These are phyloP conservation scores for Globicephala melas DNA, from an alignment of 2,113 vertebrate genomes.

Conservation along the genomic window DNA sequence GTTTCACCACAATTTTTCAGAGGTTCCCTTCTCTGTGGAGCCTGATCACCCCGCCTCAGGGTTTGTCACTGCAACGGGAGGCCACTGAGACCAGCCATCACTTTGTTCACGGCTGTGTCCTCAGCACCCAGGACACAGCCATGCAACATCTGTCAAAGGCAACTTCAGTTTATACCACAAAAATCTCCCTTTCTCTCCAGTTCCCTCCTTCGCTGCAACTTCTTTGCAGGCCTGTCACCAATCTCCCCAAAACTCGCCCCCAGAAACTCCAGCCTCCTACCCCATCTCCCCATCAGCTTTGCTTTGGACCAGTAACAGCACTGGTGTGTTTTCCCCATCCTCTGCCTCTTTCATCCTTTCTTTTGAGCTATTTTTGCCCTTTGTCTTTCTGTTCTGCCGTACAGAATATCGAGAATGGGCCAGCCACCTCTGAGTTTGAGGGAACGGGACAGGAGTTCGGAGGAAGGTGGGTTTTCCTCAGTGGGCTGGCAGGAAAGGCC, in stretches of 20 bases:
- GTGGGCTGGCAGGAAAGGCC: neutral
- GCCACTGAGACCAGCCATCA: neutral
- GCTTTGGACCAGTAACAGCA: neutral
- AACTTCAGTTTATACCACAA: neutral
- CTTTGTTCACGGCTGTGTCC: neutral
- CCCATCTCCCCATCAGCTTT: neutral
- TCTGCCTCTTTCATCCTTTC: neutral
- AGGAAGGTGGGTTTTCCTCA: neutral
- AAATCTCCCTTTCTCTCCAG: neutral
- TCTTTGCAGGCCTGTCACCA: neutral
- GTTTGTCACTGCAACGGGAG: neutral
- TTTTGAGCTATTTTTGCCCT: neutral
- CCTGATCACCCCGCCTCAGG: neutral
- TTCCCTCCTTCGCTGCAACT: neutral
- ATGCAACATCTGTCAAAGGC: neutral
- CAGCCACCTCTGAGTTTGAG: neutral
- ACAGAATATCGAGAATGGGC: neutral
- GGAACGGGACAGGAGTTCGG: neutral
- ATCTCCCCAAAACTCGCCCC: neutral
- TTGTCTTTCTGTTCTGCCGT: neutral
- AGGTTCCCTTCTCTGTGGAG: neutral
- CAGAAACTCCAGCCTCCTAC: neutral
- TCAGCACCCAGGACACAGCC: neutral
- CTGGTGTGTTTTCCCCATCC: neutral
- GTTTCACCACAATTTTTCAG: neutral